Evolutionary conservation across 2,888 invertebrate species (phyloP).

Genomic region (Lycaena phlaeas): DNA sequence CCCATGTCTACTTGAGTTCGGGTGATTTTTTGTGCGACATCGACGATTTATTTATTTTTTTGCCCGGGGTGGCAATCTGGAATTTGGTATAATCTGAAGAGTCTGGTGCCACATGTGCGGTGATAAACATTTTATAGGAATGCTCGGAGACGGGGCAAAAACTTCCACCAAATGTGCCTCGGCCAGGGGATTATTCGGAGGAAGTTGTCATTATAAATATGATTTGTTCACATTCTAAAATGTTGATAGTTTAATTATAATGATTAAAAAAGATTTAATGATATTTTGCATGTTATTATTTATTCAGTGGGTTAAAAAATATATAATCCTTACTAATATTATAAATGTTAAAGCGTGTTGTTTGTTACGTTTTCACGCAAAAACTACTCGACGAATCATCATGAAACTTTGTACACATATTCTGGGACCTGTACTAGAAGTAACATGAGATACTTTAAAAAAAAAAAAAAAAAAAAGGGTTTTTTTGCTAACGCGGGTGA

Average conservation of each 20-base stretch:
- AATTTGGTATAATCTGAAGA: slow-evolving; percentile 62
- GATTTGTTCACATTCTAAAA: slow-evolving; percentile 25
- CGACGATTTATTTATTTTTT: slow-evolving; percentile 57
- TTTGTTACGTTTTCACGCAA: no score
- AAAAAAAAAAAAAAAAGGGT: no score
- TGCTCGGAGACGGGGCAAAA: slow-evolving; percentile 61
- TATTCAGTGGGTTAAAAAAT: no score
- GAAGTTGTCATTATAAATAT: slow-evolving; percentile 60
- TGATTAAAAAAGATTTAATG: no score
- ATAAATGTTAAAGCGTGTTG: no score
- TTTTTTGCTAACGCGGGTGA: no score
- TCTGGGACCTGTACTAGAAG: no score
- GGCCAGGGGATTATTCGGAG: slow-evolving; percentile 47
- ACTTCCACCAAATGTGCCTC: slow-evolving; percentile 63
- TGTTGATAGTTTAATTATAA: slow-evolving; percentile 33
- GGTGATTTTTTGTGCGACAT: neutral
- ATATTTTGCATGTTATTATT: no score
- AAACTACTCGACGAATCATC: no score
- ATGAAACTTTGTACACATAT: no score
- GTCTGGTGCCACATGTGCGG: slow-evolving; percentile 64
- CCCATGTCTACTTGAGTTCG: neutral
- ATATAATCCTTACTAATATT: no score
- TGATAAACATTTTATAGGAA: slow-evolving; percentile 73
- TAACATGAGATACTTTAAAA: no score
- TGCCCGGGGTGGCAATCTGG: slow-evolving; percentile 71